Evolutionary conservation across 1,140 invertebrate species (phyloP).

Genomic region (Triops longicaudatus): DNA sequence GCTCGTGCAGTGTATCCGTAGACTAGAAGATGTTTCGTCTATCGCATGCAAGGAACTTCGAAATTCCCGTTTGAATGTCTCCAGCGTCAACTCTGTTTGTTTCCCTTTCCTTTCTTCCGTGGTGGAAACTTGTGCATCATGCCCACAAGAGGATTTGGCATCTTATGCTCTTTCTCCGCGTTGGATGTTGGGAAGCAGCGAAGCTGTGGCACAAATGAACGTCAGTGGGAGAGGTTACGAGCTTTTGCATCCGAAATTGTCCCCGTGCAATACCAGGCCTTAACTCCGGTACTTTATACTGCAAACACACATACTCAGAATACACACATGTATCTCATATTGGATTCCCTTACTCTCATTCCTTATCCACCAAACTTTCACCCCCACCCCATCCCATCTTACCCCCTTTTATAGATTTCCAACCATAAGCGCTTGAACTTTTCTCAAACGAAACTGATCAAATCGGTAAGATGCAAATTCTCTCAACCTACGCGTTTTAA

Average conservation of each 20-base stretch:
- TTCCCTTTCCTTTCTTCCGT: background rate
- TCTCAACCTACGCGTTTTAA: too few species aligned
- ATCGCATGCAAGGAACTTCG: too few species aligned
- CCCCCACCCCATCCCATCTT: too few species aligned
- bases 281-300: background rate
- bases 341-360: background rate
- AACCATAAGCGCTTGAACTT: too few species aligned
- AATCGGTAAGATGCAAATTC: too few species aligned
- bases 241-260: slow-evolving; percentile 4
- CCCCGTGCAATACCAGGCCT: background rate
- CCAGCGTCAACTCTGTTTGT: background rate
- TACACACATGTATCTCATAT: background rate
- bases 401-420: too few species aligned
- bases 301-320: background rate
- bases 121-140: background rate
- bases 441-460: too few species aligned
- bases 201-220: background rate
- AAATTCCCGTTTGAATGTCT: too few species aligned
- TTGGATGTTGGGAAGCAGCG: background rate
- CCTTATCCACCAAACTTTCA: background rate
- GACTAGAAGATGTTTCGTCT: too few species aligned
- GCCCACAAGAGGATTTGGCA: background rate
- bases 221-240: background rate
- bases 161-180: too few species aligned
- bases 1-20: too few species aligned